Evolutionary conservation across 2,113 vertebrate genomes (phyloP), one percentile per base, ranked within the genome.

Genomic region (Aspiorhynchus laticeps): DNA sequence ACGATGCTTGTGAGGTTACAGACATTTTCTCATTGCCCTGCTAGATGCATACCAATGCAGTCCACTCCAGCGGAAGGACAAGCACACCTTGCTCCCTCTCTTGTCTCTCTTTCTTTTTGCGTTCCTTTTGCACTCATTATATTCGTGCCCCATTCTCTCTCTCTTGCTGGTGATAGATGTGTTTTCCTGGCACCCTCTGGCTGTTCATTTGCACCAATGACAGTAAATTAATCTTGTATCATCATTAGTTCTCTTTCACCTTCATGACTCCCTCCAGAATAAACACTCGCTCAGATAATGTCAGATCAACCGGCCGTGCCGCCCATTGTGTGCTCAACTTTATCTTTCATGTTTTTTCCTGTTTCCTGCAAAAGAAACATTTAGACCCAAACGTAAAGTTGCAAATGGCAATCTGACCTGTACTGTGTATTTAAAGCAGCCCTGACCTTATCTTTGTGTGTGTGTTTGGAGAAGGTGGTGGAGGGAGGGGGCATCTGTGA

Each of bases 21-120:
- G 94, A 94, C 94, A 89, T 95, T 94, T 95, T 93, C 94, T 95
- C 95, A 95, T 95, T 93, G 92, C 90, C 80, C 88, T 80, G 93
- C 90, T 83, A 86, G 91, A 91, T 94, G 94, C 94, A 95, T 95
- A 95, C 94, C 92, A 94, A 95, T 95, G 91, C 83, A 48, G 86
- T 91, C 63, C 87, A 90, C 86, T 41, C 86, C 36, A 86, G 90
- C 87, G 90, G 93, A 94, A 95, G 94, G 94, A 94, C 94, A 0
- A 80, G 91, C 86, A 92, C 93, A 94, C 94, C 94, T 95, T 94
- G 93, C 92, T 91, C 59, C 48, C 46, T 84, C 59, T 78, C 80
- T 86, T 81, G 83, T 69, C 87, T 88, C 90, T 92, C 90, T 89
- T 89, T 91, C 91, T 83, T 93, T 80, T 51, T 67, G 5, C 2